Percentiles rank a stretch among this genome's conserved stretches.
Evolutionary conservation across 2,113 vertebrate species (phyloP).

Genomic region (Xiphophorus couchianus): DNA sequence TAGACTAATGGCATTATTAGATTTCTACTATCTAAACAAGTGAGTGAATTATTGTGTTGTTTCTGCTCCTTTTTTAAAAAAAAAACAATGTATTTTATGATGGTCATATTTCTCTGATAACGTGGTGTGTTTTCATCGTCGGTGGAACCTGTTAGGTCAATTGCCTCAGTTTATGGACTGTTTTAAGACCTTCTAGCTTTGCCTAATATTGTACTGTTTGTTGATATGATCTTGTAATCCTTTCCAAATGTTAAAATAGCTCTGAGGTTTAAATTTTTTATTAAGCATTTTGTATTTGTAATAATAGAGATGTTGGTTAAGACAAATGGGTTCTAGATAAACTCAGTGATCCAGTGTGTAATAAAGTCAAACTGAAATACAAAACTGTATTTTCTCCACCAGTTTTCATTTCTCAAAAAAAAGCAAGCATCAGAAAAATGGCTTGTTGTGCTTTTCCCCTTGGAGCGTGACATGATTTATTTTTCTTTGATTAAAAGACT

Average conservation of each 20-base stretch:
- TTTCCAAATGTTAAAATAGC: conserved; percentile 66
- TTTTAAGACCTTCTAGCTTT: conserved; percentile 61
- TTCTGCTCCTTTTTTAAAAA: conserved; percentile 45
- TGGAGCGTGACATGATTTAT: conserved; percentile 45
- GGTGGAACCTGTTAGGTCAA: conserved; percentile 58
- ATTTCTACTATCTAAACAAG: conserved; percentile 47
- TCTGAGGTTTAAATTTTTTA: conserved; percentile 81
- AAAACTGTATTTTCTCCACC: conserved; percentile 20
- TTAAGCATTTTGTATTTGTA: conserved; percentile 83
- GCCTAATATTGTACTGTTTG: conserved; percentile 68
- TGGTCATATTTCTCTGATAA: conserved; percentile 61
- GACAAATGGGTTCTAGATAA: conserved; percentile 36
- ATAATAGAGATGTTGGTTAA: conserved; percentile 64
- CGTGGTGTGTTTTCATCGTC: conserved; percentile 70
- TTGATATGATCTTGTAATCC: conserved; percentile 71
- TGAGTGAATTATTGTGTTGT: conserved; percentile 48
- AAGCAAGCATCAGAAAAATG: conserved; percentile 19
- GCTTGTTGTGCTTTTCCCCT: conserved; percentile 30
- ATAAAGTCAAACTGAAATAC: conserved; percentile 29
- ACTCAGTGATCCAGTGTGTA: conserved; percentile 46
- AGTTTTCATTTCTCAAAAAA: conserved; percentile 19
- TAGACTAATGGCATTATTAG: conserved; percentile 27
- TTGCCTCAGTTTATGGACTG: conserved; percentile 63
- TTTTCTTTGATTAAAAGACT: conserved; percentile 70
- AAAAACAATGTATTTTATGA: conserved; percentile 52